Evolutionary conservation across 2,113 vertebrate genomes (phyloP), one percentile per base, ranked within the genome.

Genomic region (Phrynosoma platyrhinos): DNA sequence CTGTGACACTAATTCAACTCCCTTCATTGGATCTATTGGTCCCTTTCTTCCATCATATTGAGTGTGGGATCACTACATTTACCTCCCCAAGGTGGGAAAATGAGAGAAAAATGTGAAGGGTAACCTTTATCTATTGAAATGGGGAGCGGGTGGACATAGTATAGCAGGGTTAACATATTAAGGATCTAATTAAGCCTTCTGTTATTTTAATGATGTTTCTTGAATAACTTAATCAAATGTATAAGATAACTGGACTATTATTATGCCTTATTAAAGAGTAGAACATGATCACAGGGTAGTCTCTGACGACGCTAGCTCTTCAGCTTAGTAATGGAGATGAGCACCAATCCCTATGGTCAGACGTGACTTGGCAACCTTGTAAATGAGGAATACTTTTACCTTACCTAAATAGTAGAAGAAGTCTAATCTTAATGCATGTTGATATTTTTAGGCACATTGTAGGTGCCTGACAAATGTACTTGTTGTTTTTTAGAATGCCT

Each of bases 391-490:
- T 36, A 36, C 36, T 36, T 36, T 36, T 36, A 36, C 36, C 36
- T 36, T 36, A 36, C 36, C 36, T 36, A 36, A 2, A 36, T 36
- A 36, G 36, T 36, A 36, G 36, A 36, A 36, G 36, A 1, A 1
- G 36, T 36, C 36, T 36, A 36, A 36, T 36, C 36, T 36, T 36
- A 36, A 36, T 84, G n/a, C 78, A 92, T 92, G 77, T 90, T 91
- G 93, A 90, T 90, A 79, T 88, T 90, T 90, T 23, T 87, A 71
- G 93, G 95, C 62, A 1, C 25, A 87, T 90, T 93, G 92, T 91
- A 91, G 75, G 77, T 85, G 87, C 62, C 89, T 90, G 82, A 94
- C 89, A 95, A 88, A 87, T 90, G 83, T 94, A 72, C 90, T 89
- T 93, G 23, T 78, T 58, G 83, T 4, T 64, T 92, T 6, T 68